Conservation (phyloP, 2,888 invertebrate species). For the Melinaea menophilus region DNA sequence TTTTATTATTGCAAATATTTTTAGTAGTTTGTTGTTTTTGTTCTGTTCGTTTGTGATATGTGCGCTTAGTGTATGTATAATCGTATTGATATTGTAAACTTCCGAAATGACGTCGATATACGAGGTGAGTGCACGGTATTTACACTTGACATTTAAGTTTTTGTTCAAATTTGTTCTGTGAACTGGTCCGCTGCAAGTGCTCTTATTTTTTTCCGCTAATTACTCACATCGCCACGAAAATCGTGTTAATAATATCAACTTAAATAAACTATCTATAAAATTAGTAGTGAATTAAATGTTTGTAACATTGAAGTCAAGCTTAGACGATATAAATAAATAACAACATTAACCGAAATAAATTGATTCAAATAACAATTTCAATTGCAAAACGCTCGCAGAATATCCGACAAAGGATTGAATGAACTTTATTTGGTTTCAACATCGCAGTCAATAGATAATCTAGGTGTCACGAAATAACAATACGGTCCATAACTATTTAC, state of each 20-base stretch:
- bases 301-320: background rate
- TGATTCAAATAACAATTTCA: conserved; percentile 20
- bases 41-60: conserved; percentile 50
- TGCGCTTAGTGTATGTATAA: conserved; percentile 58
- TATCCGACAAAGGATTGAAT: conserved; percentile 26
- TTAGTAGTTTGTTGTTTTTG: conserved; percentile 29
- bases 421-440: conserved; percentile 30
- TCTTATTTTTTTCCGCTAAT: conserved; percentile 29
- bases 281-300: background rate
- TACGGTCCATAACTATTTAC: conserved; percentile 23
- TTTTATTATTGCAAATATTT: conserved; percentile 19
- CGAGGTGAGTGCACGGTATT: conserved; percentile 75
- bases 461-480: conserved; percentile 36
- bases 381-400: conserved; percentile 25
- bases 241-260: background rate
- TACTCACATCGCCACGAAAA: conserved; percentile 11
- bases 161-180: conserved; percentile 58
- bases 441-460: conserved; percentile 28
- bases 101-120: conserved; percentile 68
- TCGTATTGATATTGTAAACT: conserved; percentile 48
- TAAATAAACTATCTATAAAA: background rate
- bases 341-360: conserved; percentile 9
- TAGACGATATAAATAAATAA: conserved; percentile 3
- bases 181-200: conserved; percentile 39
- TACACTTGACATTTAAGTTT: conserved; percentile 65